Conservation (phyloP, 2,888 invertebrate genomes). For the Lottia scabra region DNA sequence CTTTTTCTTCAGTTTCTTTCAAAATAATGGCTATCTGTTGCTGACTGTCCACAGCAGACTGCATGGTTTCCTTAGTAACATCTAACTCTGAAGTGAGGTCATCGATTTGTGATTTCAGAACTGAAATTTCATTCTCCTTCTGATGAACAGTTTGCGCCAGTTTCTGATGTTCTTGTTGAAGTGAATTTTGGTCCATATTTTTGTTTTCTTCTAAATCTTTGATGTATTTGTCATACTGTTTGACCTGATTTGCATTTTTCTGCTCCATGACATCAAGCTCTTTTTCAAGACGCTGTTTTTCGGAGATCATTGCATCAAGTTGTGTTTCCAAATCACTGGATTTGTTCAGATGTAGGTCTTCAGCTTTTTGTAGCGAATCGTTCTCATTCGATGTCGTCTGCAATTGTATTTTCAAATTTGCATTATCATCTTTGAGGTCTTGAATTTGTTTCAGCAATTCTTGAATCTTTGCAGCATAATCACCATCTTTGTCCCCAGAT, state of each 20-base stretch:
- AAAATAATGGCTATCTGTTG: constrained; percentile 29
- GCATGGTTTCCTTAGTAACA: constrained; percentile 37
- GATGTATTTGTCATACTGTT: constrained; percentile 47
- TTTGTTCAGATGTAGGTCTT: constrained; percentile 1
- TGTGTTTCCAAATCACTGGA: constrained; percentile 22
- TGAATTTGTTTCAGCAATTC: constrained; percentile 34
- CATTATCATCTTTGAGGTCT: constrained; percentile 35
- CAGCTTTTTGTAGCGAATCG: constrained; percentile 8
- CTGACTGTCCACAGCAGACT: constrained; percentile 36
- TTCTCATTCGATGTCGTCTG: background rate
- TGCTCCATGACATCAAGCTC: constrained; percentile 18
- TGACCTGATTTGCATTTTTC: constrained; percentile 34
- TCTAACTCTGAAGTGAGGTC: constrained; percentile 35
- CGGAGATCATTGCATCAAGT: constrained; percentile 20
- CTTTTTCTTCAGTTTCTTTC: constrained; percentile 32
- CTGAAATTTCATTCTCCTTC: constrained; percentile 37
- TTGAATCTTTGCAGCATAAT: constrained; percentile 9
- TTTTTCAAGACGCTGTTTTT: constrained; percentile 24
- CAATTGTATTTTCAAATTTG: constrained; percentile 21
- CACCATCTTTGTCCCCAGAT: constrained; percentile 15
- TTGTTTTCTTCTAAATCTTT: constrained; percentile 39
- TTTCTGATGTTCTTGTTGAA: constrained; percentile 42
- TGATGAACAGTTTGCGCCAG: constrained; percentile 36
- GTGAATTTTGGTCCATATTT: constrained; percentile 36
- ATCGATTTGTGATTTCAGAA: constrained; percentile 37